A percentile compares a stretch with the other conserved stretches of the same genome.
Conservation (phyloP, 2,113 vertebrate genomes). For the Salvelinus namaycush region DNA sequence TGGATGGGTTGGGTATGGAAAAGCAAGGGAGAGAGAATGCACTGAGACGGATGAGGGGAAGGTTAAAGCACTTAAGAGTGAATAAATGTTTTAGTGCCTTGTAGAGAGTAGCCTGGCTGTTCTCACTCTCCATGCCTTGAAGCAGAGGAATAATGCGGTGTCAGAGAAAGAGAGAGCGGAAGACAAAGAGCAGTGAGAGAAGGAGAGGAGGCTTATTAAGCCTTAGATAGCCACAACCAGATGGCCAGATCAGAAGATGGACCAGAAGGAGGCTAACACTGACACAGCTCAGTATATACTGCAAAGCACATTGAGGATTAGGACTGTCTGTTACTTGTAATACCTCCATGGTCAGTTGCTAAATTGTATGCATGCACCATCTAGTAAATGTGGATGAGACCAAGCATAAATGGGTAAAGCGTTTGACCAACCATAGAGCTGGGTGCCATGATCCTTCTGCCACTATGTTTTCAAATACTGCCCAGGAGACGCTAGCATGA, state of each 20-base stretch:
- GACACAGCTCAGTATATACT: no score
- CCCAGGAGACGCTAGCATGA: no score
- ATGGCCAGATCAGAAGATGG: conserved; percentile 8
- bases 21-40: background rate
- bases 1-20: background rate
- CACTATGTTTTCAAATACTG: background rate
- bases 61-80: conserved; percentile 4
- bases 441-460: background rate
- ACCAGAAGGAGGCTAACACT: no score
- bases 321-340: no score
- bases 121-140: background rate
- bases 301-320: no score
- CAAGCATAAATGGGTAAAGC: no score
- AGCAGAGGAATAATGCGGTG: background rate
- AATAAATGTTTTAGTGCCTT: background rate
- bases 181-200: background rate
- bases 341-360: no score
- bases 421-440: background rate
- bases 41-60: background rate
- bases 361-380: no score
- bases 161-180: background rate
- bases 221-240: conserved; percentile 12
- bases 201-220: background rate
- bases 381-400: no score
- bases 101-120: background rate